Evolutionary conservation across 2,888 invertebrate species (phyloP).

Genomic region (Hemicrepidius hirtus): DNA sequence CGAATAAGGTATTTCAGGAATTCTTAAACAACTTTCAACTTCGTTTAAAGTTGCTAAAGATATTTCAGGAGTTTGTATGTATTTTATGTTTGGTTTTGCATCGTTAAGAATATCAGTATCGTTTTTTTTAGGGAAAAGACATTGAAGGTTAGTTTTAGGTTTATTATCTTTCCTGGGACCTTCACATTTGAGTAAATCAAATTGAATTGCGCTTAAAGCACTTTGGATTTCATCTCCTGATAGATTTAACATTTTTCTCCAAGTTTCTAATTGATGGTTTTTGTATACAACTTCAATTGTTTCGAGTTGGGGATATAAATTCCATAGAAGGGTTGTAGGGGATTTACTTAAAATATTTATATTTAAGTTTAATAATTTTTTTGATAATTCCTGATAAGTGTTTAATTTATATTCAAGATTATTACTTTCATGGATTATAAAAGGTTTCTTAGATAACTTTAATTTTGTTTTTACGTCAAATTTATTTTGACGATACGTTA

Average conservation of each 20-base stretch:
- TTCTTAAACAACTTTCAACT: neutral
- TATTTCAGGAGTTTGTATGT: conserved; percentile 10
- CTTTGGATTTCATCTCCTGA: neutral
- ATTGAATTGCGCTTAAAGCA: neutral
- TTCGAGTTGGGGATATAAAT: neutral
- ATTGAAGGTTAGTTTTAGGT: neutral
- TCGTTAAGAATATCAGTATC: neutral
- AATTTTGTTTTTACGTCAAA: neutral
- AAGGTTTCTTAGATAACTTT: neutral
- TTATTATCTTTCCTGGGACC: too few relatives aligned
- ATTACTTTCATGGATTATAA: neutral
- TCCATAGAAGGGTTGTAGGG: neutral
- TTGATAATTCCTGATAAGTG: neutral
- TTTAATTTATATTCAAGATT: conserved; percentile 7
- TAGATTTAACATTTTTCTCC: neutral
- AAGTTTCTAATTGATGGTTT: conserved; percentile 8
- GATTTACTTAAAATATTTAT: neutral
- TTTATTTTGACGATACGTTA: neutral
- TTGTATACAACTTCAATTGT: conserved; percentile 7
- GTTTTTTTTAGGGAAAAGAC: neutral
- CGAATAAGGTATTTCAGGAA: conserved; percentile 3
- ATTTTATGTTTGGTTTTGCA: neutral
- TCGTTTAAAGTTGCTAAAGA: neutral
- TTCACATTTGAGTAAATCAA: neutral
- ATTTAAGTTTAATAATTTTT: neutral